phyloP scores from a whole-genome alignment of 2,888 invertebrate genomes.

The Anticlea derivata region DNA sequence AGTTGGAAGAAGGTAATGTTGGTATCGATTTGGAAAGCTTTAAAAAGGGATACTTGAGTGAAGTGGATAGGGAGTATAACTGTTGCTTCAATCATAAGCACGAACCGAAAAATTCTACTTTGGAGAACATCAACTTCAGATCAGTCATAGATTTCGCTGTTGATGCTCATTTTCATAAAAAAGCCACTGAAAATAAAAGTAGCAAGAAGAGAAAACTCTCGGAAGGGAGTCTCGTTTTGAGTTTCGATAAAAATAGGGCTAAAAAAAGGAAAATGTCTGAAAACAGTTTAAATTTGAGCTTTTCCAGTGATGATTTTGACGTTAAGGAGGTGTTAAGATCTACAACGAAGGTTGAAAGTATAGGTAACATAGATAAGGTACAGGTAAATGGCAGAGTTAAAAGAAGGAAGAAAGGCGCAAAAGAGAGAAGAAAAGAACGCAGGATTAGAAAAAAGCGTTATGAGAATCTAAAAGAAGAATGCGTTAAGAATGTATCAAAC shows the following conservation, averaged over 20 bases:
- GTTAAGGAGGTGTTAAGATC: neutral
- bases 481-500: neutral
- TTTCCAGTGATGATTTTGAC: conserved; percentile 14
- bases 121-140: neutral
- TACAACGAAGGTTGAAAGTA: neutral
- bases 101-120: neutral
- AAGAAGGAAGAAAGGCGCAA: neutral
- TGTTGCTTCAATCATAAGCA: conserved; percentile 26
- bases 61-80: conserved; percentile 45
- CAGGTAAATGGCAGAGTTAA: neutral
- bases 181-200: neutral
- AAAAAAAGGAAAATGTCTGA: conserved; percentile 25
- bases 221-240: conserved; percentile 7
- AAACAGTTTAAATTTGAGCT: neutral
- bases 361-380: neutral
- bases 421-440: neutral
- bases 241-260: neutral
- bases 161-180: conserved; percentile 11
- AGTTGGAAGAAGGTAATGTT: conserved; percentile 39
- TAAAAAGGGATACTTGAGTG: conserved; percentile 62
- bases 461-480: neutral
- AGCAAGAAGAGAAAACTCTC: conserved; percentile 22
- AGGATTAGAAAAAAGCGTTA: neutral
- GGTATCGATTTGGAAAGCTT: conserved; percentile 65
- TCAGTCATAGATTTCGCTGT: conserved; percentile 19